Evolutionary conservation across 2,113 vertebrate genomes (phyloP).

Genomic region (Scomber colias): DNA sequence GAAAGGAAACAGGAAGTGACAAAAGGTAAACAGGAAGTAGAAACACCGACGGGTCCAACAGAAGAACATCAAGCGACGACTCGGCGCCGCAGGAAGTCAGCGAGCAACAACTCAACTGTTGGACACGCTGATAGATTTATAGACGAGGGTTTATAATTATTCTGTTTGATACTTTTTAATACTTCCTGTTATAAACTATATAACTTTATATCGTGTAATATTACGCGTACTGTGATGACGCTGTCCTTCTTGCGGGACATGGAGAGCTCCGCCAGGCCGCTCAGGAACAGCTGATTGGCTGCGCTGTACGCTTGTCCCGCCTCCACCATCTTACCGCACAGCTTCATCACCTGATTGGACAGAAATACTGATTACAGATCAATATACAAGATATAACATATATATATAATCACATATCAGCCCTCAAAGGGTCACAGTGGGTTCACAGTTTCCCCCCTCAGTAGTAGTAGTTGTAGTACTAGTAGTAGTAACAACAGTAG

Average conservation of each 20-base stretch:
- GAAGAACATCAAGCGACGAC: too few species aligned
- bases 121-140: too few species aligned
- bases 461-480: not conserved
- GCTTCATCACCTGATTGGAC: conserved; percentile 81
- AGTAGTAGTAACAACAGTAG: not conserved
- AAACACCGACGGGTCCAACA: not conserved
- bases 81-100: too few species aligned
- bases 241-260: conserved; percentile 63
- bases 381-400: not conserved
- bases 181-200: not conserved
- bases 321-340: conserved; percentile 83
- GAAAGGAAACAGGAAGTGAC: conserved; percentile 54
- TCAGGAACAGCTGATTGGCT: conserved; percentile 83
- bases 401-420: not conserved
- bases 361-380: conserved; percentile 12
- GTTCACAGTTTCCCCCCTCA: too few species aligned
- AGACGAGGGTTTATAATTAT: too few species aligned
- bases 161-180: too few species aligned
- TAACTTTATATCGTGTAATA: too few species aligned
- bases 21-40: not conserved
- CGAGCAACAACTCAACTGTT: too few species aligned
- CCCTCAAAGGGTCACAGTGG: too few species aligned
- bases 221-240: conserved; percentile 64
- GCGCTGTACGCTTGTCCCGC: conserved; percentile 81
- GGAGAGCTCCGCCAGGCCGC: conserved; percentile 77